Evolutionary conservation across 2,888 invertebrate species (phyloP).

Genomic region (Argynnis bischoffii): DNA sequence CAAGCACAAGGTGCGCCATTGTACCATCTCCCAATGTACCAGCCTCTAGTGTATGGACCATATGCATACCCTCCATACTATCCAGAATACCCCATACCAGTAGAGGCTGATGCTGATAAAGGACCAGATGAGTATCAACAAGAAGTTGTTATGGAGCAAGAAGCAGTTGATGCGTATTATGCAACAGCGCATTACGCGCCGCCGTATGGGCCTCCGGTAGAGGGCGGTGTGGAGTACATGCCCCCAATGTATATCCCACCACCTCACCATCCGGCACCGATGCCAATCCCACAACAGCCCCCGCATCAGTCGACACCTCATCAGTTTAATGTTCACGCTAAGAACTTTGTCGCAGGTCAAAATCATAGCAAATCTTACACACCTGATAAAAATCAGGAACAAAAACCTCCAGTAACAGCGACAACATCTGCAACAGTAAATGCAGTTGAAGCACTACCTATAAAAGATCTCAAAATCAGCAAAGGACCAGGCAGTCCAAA

Average conservation of each 20-base stretch:
- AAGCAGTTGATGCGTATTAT: slow-evolving; percentile 76
- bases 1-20: slow-evolving; percentile 80
- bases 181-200: slow-evolving; percentile 68
- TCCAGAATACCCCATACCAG: slow-evolving; percentile 72
- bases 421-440: slow-evolving; percentile 51
- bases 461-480: slow-evolving; percentile 72
- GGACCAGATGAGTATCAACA: slow-evolving; percentile 74
- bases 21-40: slow-evolving; percentile 78
- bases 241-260: slow-evolving; percentile 73
- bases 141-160: slow-evolving; percentile 77
- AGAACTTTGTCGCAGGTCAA: slow-evolving; percentile 76
- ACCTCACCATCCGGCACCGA: slow-evolving; percentile 62
- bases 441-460: slow-evolving; percentile 64
- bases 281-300: slow-evolving; percentile 60
- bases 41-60: slow-evolving; percentile 73
- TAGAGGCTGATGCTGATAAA: slow-evolving; percentile 73
- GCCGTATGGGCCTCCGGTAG: slow-evolving; percentile 68
- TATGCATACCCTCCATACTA: slow-evolving; percentile 77
- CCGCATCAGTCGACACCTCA: slow-evolving; percentile 65
- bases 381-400: slow-evolving; percentile 57
- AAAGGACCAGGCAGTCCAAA: slow-evolving; percentile 70
- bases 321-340: slow-evolving; percentile 78
- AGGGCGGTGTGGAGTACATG: slow-evolving; percentile 69
- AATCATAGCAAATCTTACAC: slow-evolving; percentile 57
- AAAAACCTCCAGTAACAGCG: slow-evolving; percentile 51